These are phyloP conservation scores for Geopemphigus sp. DNA, from an alignment of 1,140 invertebrate genomes.

Conservation along the genomic window DNA sequence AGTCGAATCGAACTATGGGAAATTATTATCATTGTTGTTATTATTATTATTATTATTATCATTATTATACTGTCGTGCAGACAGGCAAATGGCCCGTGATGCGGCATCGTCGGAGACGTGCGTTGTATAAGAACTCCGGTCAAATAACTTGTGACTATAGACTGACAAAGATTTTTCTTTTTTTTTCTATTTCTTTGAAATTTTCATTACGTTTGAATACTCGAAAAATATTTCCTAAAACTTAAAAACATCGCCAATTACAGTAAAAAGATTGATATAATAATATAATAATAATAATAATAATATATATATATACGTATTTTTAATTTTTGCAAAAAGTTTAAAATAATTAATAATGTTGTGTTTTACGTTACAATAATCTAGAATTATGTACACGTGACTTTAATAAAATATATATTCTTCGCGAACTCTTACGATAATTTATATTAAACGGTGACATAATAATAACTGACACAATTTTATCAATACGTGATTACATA, in stretches of 20 bases:
- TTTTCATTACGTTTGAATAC: not conserved
- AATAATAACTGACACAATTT: too few relatives aligned
- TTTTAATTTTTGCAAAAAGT: not conserved
- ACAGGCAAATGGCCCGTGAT: not conserved
- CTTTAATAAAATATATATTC: not conserved
- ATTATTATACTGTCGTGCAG: not conserved
- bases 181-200: too few relatives aligned
- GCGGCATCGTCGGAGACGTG: not conserved
- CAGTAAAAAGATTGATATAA: not conserved
- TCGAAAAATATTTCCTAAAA: not conserved
- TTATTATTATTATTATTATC: not conserved
- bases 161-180: not conserved
- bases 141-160: not conserved
- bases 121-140: not conserved
- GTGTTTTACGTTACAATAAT: too few relatives aligned
- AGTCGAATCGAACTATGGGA: not conserved
- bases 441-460: not conserved
- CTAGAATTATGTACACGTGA: too few relatives aligned
- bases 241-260: too few relatives aligned
- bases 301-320: not conserved
- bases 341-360: not conserved
- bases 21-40: not conserved
- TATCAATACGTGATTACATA: too few relatives aligned
- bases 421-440: not conserved
- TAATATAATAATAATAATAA: too few relatives aligned